Percentiles rank a stretch among this genome's conserved stretches.
Evolutionary conservation across 2,888 invertebrate genomes (phyloP).

Genomic region (Nomada ferruginata): DNA sequence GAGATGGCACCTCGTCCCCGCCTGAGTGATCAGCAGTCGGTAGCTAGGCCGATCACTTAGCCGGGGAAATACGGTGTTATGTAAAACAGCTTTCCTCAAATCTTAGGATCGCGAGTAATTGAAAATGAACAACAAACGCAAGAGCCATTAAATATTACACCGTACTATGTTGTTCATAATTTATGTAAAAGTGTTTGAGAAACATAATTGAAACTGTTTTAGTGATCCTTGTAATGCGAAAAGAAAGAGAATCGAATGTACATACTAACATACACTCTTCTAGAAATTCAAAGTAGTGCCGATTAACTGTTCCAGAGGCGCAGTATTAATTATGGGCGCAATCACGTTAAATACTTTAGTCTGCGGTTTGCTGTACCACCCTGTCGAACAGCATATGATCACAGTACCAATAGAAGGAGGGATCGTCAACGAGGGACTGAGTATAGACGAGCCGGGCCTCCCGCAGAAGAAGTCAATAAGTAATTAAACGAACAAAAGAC

Average conservation of each 20-base stretch:
- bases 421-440: conserved; percentile 80
- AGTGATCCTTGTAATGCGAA: background rate
- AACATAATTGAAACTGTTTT: too few relatives aligned
- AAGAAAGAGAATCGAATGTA: background rate
- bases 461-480: conserved; percentile 39
- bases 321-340: conserved; percentile 92
- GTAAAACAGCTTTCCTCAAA: too few relatives aligned
- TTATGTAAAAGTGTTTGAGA: too few relatives aligned
- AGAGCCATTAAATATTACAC: too few relatives aligned
- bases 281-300: background rate
- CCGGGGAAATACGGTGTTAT: too few relatives aligned
- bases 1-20: too few relatives aligned
- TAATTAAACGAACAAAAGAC: background rate
- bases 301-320: conserved; percentile 86
- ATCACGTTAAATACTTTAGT: conserved; percentile 92
- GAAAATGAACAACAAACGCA: too few relatives aligned
- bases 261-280: background rate
- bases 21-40: too few relatives aligned
- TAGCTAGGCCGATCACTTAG: too few relatives aligned
- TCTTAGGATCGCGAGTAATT: too few relatives aligned
- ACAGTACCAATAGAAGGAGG: conserved; percentile 84
- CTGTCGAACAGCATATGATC: conserved; percentile 92
- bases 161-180: too few relatives aligned
- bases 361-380: conserved; percentile 92
- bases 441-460: conserved; percentile 72